Base-by-base conservation (phyloP, 64 coral and sea anemone genomes). In the Montipora cactus region DNA sequence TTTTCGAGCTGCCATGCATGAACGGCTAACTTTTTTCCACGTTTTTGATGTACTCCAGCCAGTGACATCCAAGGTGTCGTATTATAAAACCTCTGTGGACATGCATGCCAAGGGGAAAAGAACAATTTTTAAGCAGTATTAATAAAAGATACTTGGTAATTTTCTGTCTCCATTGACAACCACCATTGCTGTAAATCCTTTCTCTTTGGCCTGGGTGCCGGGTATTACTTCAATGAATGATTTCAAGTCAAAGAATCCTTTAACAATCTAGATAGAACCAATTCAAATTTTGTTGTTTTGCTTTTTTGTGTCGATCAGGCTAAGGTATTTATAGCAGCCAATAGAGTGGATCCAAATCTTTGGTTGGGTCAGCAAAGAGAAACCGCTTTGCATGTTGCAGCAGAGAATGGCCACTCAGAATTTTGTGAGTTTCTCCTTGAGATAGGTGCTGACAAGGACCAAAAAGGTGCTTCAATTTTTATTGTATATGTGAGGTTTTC, bases 81-180 rank as follows among this genome's bases (percentile, higher is more conserved):
- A 37, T 2, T 37, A 37, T 2, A 37, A 37, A 37, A 37, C 37
- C 37, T 37, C 37, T 37, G 37, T 37, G 37, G 37, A 37, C 37
- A 37, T 37, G 37, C 37, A 37, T 1, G 37, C 37, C 37, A 37
- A 37, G 37, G 37, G 37, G 37, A 37, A 37, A 37, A 37, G 37
- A 37, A 37, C 37, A 37, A 37, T 37, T 37, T 37, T 37, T 37
- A 37, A 37, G 37, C 37, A 37, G 37, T 37, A 28, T 28, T 28
- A 1, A 1, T 28, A 79, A 95, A 98, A 67, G 97, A 96, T 98
- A 98, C 97, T 98, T 5, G 97, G 97, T 81, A 94, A 82, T 83
- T 95, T 98, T 21, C 86, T 87, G 70, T 96, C 92, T 83, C 96
- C 97, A 92, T 98, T 98, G 25, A 98, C 86, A 81, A 98, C 88